phyloP scores from a whole-genome alignment of 2,888 invertebrate species.

The Cartodere bifasciata region DNA sequence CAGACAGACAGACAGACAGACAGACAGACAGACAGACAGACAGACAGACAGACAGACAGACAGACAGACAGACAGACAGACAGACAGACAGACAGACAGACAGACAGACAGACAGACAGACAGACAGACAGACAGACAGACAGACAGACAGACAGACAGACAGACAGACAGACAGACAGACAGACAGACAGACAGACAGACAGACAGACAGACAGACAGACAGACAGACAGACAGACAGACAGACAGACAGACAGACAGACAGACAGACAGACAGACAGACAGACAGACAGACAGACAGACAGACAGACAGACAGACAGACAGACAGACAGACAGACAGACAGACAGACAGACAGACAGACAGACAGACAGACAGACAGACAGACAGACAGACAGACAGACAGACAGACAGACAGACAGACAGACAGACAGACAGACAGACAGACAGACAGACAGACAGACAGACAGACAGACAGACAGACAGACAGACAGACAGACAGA shows the following conservation, averaged over 20 bases:
- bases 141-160: constrained; percentile 6
- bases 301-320: constrained; percentile 6
- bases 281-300: constrained; percentile 6
- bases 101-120: background rate
- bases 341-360: constrained; percentile 6
- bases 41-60: background rate
- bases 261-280: constrained; percentile 6
- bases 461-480: constrained; percentile 2
- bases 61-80: background rate
- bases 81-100: background rate
- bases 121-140: no score
- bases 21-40: background rate
- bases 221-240: constrained; percentile 6
- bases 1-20: background rate
- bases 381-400: constrained; percentile 8
- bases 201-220: constrained; percentile 6
- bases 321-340: constrained; percentile 6
- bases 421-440: constrained; percentile 6
- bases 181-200: constrained; percentile 6
- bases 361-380: constrained; percentile 7
- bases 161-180: constrained; percentile 6
- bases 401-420: constrained; percentile 7
- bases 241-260: constrained; percentile 6
- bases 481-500: constrained; percentile 2
- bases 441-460: constrained; percentile 2